phyloP scores from a whole-genome alignment of 2,113 vertebrate species.

The Oplegnathus fasciatus region DNA sequence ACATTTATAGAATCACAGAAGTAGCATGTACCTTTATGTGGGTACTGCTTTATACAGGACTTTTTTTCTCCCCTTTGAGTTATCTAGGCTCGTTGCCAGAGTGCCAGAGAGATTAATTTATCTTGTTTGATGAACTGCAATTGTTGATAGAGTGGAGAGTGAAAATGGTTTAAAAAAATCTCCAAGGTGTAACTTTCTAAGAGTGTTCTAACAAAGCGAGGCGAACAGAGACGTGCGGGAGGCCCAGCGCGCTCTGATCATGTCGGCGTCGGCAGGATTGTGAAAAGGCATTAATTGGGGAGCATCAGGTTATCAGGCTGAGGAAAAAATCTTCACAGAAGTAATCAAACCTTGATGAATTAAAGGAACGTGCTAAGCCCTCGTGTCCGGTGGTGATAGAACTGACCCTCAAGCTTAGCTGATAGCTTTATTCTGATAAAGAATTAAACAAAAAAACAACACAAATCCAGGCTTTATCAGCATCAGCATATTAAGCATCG shows the following conservation, averaged over 20 bases:
- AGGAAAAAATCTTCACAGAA: conserved; percentile 81
- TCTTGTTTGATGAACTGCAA: conserved; percentile 68
- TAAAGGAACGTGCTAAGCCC: conserved; percentile 81
- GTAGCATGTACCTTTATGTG: conserved; percentile 23
- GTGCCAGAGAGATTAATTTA: conserved; percentile 65
- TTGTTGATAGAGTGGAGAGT: conserved; percentile 62
- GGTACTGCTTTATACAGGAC: conserved; percentile 11
- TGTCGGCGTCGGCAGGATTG: conserved; percentile 72
- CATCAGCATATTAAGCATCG: conserved; percentile 73
- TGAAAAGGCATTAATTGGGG: conserved; percentile 80
- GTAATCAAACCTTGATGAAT: conserved; percentile 87
- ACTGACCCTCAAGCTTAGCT: conserved; percentile 75
- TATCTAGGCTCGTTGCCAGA: conserved; percentile 58
- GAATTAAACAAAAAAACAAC: conserved; percentile 70
- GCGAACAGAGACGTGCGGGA: conserved; percentile 53
- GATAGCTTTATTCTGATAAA: conserved; percentile 75
- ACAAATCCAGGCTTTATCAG: conserved; percentile 78
- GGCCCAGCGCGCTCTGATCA: conserved; percentile 70
- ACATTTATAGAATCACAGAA: conserved; percentile 4
- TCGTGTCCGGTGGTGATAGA: conserved; percentile 73
- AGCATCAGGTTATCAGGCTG: conserved; percentile 81
- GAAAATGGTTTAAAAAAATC: conserved; percentile 59
- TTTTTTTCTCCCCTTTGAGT: conserved; percentile 20
- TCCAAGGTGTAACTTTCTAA: conserved; percentile 73
- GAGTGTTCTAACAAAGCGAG: conserved; percentile 60